Evolutionary conservation across 2,797 vertebrate genomes (phyloP), one percentile per base, ranked within the genome.

Genomic region (Rhinophrynus dorsalis): DNA sequence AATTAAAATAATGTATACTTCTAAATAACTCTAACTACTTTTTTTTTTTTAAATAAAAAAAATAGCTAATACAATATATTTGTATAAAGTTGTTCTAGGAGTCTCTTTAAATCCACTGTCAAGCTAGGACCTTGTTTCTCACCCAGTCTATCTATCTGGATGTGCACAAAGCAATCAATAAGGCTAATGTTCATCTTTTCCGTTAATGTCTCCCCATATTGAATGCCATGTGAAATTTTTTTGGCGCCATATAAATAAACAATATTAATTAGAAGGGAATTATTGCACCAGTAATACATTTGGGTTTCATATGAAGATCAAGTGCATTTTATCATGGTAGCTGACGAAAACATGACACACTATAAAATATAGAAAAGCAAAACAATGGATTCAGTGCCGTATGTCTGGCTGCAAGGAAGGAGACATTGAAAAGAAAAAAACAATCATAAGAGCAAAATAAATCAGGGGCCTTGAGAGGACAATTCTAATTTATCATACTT

Each of bases 201-300:
- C 51, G 51, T 71, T 71, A 63, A 64, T 64, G 51, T 71, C 60
- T 63, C 51, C 61, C 55, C 32, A 40, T 57, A 50, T 42, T 63
- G 20, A 27, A 64, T 57, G 52, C 52, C 29, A 65, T 51, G 54
- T 48, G 60, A 44, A 72, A 71, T 72, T 65, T 59, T 72, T 64
- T 72, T 72, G 68, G 68, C 68, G 68, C 68, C 68, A 59, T 58
- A 65, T 21, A 55, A 72, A 58, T 48, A 57, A 72, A 72, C 68
- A 15, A 72, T 64, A 65, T 64, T 72, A 72, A 72, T 72, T 72
- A 72, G 45, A 63, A 72, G 37, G 26, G 50, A 72, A 65, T 72
- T 65, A 72, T 64, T 55, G 60, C 32, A 57, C 52, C 57, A 30
- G 60, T 40, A 64, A 70, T 64, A 64, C 21, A 71, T 50, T 45